Evolutionary conservation across 2,797 vertebrate genomes (phyloP).

Genomic region (Potorous gilbertii): DNA sequence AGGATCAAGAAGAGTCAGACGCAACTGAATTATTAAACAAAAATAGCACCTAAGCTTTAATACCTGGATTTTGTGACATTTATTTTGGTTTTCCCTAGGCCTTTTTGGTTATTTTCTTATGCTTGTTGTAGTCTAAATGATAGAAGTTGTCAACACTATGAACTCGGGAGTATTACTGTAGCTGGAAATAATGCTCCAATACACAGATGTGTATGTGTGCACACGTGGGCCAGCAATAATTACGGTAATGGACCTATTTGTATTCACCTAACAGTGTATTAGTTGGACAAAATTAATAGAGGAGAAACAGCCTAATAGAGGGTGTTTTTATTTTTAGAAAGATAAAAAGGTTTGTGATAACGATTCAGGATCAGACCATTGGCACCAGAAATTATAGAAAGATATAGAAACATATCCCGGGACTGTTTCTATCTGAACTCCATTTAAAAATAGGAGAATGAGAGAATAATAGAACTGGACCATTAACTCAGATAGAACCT

Average conservation of each 20-base stretch:
- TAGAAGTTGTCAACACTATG: neutral
- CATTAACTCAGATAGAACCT: neutral
- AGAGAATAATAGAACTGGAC: neutral
- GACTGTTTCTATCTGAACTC: neutral
- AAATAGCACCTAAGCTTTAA: neutral
- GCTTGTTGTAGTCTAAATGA: neutral
- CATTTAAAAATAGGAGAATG: neutral
- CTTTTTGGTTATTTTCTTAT: neutral
- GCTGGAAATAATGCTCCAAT: neutral
- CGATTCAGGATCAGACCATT: neutral
- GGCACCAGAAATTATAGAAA: neutral
- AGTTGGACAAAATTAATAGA: neutral
- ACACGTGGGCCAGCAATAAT: neutral
- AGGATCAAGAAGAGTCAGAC: neutral
- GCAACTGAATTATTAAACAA: neutral
- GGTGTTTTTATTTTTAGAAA: neutral
- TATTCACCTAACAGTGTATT: neutral
- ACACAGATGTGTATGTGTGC: neutral
- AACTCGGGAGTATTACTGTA: conserved; percentile 7
- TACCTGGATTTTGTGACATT: neutral
- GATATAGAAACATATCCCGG: neutral
- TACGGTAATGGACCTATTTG: neutral
- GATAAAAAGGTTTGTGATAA: neutral
- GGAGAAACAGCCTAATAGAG: neutral
- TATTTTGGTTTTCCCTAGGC: neutral